These are phyloP conservation scores for Peromyscus eremicus DNA, from an alignment of 2,797 vertebrate species.

Conservation along the genomic window DNA sequence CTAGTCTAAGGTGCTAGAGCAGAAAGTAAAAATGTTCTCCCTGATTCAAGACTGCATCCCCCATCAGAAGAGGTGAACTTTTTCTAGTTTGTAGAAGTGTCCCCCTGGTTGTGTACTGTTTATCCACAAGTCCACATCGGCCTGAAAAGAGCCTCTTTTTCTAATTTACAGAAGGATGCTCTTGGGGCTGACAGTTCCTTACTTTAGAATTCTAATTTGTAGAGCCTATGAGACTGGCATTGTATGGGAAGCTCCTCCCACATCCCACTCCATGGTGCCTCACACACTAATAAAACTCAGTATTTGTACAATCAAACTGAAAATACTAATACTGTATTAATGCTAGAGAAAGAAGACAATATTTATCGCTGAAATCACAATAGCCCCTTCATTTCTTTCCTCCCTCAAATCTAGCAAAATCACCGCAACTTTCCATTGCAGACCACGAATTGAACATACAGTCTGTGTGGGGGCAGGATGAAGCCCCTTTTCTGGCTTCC, in stretches of 20 bases:
- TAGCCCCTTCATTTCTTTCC: conserved; percentile 68
- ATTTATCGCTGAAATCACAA: conserved; percentile 80
- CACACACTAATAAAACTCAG: conserved; percentile 65
- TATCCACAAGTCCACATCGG: not conserved
- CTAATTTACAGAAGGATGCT: conserved; percentile 42
- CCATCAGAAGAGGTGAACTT: not conserved
- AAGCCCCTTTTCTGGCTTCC: conserved; percentile 91
- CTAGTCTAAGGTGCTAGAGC: not conserved
- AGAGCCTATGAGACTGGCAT: conserved; percentile 10
- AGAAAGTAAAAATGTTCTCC: not conserved
- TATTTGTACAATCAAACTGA: conserved; percentile 63
- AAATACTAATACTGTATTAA: conserved; percentile 75
- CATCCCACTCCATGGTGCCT: not conserved
- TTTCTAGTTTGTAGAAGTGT: conserved; percentile 27
- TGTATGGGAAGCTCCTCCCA: conserved; percentile 16
- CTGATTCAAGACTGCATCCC: not conserved
- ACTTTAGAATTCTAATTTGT: conserved; percentile 53
- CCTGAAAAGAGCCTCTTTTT: conserved; percentile 53
- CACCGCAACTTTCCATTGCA: conserved; percentile 86
- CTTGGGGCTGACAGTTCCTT: conserved; percentile 29
- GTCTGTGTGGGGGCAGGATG: conserved; percentile 86
- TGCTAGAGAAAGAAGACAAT: conserved; percentile 61
- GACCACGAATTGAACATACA: conserved; percentile 89
- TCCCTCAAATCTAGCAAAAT: conserved; percentile 79
- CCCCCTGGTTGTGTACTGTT: not conserved